These are phyloP conservation scores for Camponotus floridanus DNA, from an alignment of 1,140 invertebrate species.

Conservation along the genomic window DNA sequence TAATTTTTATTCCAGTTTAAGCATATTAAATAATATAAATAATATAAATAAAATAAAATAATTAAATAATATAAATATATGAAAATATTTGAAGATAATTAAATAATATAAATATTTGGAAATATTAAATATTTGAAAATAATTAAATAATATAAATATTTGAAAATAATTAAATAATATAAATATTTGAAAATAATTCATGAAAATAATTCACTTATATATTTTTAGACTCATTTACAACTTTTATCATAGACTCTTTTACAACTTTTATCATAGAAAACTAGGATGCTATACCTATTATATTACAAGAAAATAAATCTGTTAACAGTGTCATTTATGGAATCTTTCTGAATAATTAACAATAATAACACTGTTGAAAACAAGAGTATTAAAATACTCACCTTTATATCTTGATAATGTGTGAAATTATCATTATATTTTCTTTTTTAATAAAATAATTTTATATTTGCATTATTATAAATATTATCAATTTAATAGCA, in stretches of 20 bases:
- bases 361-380: slow-evolving; percentile 1
- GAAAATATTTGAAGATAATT: slow-evolving; percentile 34
- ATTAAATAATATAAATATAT: too few species aligned
- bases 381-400: not conserved
- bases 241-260: slow-evolving; percentile 33
- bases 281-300: slow-evolving; percentile 81
- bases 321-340: slow-evolving; percentile 81
- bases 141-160: not conserved
- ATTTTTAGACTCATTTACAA: not conserved
- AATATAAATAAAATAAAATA: too few species aligned
- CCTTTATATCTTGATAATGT: not conserved
- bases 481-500: not conserved
- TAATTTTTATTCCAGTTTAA: slow-evolving; percentile 52
- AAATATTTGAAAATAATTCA: too few species aligned
- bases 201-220: slow-evolving; percentile 46
- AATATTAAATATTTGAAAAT: slow-evolving; percentile 37
- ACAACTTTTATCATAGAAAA: slow-evolving; percentile 41
- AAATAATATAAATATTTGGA: too few species aligned
- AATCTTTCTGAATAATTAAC: not conserved
- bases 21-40: not conserved
- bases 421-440: not conserved
- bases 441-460: not conserved
- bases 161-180: not conserved
- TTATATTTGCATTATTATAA: not conserved
- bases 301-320: slow-evolving; percentile 83